A percentile compares a stretch with the other conserved stretches of the same genome.
Evolutionary conservation across 1,140 invertebrate genomes (phyloP).

Genomic region (Apis cerana): DNA sequence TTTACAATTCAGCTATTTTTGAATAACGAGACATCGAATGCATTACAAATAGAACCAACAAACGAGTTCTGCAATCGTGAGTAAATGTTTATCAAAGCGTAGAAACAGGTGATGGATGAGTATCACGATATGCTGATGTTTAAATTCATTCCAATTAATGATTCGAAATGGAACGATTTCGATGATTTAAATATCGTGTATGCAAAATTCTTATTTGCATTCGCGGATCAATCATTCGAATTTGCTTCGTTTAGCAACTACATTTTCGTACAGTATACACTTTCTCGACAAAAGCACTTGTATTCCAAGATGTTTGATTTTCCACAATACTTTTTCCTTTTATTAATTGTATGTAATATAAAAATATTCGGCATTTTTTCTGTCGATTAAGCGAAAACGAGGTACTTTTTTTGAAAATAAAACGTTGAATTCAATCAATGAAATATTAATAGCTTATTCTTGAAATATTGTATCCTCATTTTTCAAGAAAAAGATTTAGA

Average conservation of each 20-base stretch:
- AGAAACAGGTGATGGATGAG: not conserved
- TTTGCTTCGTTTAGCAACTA: constrained; percentile 13
- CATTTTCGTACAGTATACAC: not conserved
- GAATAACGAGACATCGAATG: not conserved
- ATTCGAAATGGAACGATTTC: constrained; percentile 18
- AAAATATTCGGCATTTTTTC: not conserved
- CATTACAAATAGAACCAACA: not conserved
- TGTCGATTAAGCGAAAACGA: too few species aligned
- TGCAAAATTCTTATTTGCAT: constrained; percentile 4
- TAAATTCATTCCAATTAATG: not conserved
- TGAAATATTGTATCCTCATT: too few species aligned
- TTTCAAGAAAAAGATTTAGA: too few species aligned
- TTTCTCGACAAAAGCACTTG: not conserved
- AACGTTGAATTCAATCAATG: too few species aligned
- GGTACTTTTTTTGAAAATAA: too few species aligned
- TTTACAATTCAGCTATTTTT: not conserved
- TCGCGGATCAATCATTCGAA: constrained; percentile 19
- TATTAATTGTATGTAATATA: not conserved
- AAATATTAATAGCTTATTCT: too few species aligned
- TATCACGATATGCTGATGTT: not conserved
- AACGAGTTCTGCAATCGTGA: not conserved
- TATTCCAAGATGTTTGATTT: not conserved
- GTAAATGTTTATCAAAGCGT: not conserved
- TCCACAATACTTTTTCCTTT: not conserved
- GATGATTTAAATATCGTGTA: constrained; percentile 30